Evolutionary conservation across 2,797 vertebrate species (phyloP), one percentile per base, ranked within the genome.

Genomic region (Enteromius radiatus): DNA sequence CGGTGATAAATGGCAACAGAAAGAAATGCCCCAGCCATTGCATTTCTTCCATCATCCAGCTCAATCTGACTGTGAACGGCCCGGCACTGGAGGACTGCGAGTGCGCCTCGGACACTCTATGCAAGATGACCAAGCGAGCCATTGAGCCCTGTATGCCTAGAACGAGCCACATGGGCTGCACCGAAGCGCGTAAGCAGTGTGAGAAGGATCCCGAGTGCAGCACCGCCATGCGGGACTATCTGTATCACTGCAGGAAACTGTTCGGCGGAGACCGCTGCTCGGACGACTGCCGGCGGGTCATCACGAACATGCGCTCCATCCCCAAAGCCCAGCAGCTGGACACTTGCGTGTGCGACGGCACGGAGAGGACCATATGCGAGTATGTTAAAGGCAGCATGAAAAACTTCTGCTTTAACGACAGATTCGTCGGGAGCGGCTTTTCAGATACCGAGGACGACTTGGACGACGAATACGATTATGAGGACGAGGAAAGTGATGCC

Each of bases 141-240:
- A 98, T 99, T 86, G 97, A 99, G 93, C 97, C 97, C 0, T 99
- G 97, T 90, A 79, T 99, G 90, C 97, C 97, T 12, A 91, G 95
- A 88, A 98, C 96, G 10, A 96, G 94, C 88, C 92, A 90, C 89
- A 95, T 96, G 63, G 96, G 96, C 85, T 99, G 98, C 94, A 98
- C 96, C 4, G 97, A 97, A 83, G 97, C 97, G 17, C 96, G 98
- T 81, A 91, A 92, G 70, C 95, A 95, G 88, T 99, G 97, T 91
- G 95, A 97, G 87, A 92, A 93, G 54, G 98, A 98, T 91, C 89
- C 90, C 86, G 94, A 95, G 85, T 99, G 98, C 94, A 94, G 92
- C 90, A 83, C 92, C 28, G 93, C 96, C 0, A 96, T 99, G 89
- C 88, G 77, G 81, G 95, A 96, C 70, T 99, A 99, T 88, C 90